Evolutionary conservation across 2,888 invertebrate species (phyloP), one percentile per base, ranked within the genome.

Genomic region (Leptopilina drosophilae): DNA sequence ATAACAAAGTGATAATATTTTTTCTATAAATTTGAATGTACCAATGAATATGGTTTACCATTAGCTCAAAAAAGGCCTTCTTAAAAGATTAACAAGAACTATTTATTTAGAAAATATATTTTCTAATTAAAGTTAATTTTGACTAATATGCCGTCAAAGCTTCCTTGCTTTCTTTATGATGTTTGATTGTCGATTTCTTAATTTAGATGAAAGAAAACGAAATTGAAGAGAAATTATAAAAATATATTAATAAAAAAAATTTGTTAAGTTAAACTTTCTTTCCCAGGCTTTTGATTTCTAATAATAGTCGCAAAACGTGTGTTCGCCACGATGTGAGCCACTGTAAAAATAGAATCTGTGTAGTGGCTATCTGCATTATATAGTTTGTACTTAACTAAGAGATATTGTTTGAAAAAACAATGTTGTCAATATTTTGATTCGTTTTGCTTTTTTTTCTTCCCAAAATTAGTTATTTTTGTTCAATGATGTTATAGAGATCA

Each of bases 281-380:
- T 9, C 65, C 65, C 78, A 56, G 40, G 77, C 80, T 82, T 83
- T 81, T 82, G 81, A 81, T 76, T 80, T 89, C 90, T 90, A 90
- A 88, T 88, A 89, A 90, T 90, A 90, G 84, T 86, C 87, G 79
- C 78, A 84, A 87, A 87, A 86, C 81, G 81, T 82, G 81, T 83
- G 85, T 88, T 87, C 84, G 82, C 82, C 81, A 81, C 84, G 82
- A 84, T 85, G 85, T 83, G 82, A 84, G 85, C 84, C 85, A 85
- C 87, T 87, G 87, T 88, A 90, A 90, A 90, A 90, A 91, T 91
- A 91, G 90, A 89, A 80, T 85, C 82, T 83, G 82, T 83, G 84
- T 85, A 85, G 85, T 81, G 79, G 80, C 83, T 80, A 83, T 85
- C 77, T 83, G 83, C 84, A 84, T 87, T 85, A 83, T 81, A 83